These are phyloP conservation scores for Enteromius radiatus DNA, from an alignment of 2,797 vertebrate species.

Conservation along the genomic window DNA sequence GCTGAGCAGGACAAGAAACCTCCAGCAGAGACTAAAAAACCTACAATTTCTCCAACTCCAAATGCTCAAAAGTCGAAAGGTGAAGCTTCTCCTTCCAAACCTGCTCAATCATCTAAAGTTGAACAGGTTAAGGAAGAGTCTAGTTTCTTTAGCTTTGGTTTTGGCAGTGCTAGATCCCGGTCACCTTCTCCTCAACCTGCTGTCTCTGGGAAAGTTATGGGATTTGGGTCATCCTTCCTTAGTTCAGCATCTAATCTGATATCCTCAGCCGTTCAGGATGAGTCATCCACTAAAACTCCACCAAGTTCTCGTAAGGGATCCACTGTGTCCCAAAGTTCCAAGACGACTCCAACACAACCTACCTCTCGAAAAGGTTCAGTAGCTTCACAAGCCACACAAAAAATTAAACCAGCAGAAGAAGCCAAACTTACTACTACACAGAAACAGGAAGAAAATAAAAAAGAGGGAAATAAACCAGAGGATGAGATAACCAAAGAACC, in stretches of 20 bases:
- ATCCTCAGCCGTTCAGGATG: slow-evolving; percentile 79
- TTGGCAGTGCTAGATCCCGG: slow-evolving; percentile 80
- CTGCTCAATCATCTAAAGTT: slow-evolving; percentile 64
- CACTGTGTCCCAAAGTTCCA: slow-evolving; percentile 61
- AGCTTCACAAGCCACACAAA: slow-evolving; percentile 60
- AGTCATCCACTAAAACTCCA: slow-evolving; percentile 66
- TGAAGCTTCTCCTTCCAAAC: slow-evolving; percentile 52
- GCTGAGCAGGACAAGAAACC: slow-evolving; percentile 72
- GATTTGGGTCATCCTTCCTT: slow-evolving; percentile 89
- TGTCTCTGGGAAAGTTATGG: slow-evolving; percentile 86
- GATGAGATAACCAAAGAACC: slow-evolving; percentile 10
- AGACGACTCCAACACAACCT: slow-evolving; percentile 64
- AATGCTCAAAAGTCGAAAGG: slow-evolving; percentile 61
- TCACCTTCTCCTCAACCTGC: slow-evolving; percentile 79
- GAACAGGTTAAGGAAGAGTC: slow-evolving; percentile 72
- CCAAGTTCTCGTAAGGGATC: slow-evolving; percentile 67
- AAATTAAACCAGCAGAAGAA: slow-evolving; percentile 51
- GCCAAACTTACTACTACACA: slow-evolving; percentile 34
- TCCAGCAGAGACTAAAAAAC: slow-evolving; percentile 64
- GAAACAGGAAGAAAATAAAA: slow-evolving; percentile 63
- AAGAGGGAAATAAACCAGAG: slow-evolving; percentile 56
- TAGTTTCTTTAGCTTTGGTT: slow-evolving; percentile 84
- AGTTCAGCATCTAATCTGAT: slow-evolving; percentile 88
- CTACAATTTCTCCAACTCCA: slow-evolving; percentile 47
- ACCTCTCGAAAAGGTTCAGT: slow-evolving; percentile 67